Base-by-base conservation (phyloP, 1,140 invertebrate genomes). In the Procambarus virginalis region DNA sequence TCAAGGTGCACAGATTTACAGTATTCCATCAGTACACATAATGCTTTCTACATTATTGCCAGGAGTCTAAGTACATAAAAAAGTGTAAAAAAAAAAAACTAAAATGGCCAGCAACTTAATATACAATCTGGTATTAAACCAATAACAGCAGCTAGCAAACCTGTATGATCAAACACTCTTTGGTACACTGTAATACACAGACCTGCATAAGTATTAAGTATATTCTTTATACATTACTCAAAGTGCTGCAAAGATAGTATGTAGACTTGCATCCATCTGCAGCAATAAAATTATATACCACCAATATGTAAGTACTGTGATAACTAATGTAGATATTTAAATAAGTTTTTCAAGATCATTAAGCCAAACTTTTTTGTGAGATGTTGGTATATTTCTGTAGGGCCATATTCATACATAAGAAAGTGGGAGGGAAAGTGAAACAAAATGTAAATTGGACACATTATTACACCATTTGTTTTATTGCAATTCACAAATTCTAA, bases 11-110 rank as follows among this genome's bases (percentile, higher is more conserved):
- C 68, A 14, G 34, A 20, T 73, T 73, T 34, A 73, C 14, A 73
- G n/a, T 73, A 73, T 20, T 22, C n/a, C 20, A 73, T 73, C 68
- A 73, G 6, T 34, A 73, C 68, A 73, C n/a, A 20, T 73, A 22
- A 73, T 73, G 68, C 5, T 73, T 73, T 68, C 22, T 73, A 73
- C n/a, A 73, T 73, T 73, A 73, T 34, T 73, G n/a, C 68, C n/a
- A 34, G 68, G 68, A 73, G 68, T 34, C 68, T 34, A 34, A 64
- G 17, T 64, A 73, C 68, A 73, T 22, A 73, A n/a, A 3, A 73
- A 73, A 73, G 34, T 6, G 10, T 68, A 0, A 34, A 8, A 73
- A 4, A 73, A 4, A 22, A 8, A 73, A 73, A 73, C 68, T 70
- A 6, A 34, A 73, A 34, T 73, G 0, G 34, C n/a, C 68, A 73